Evolutionary conservation across 92 coral and sea anemone genomes (phyloP), one percentile per base, ranked within the genome.

Genomic region (Galaxea fascicularis): DNA sequence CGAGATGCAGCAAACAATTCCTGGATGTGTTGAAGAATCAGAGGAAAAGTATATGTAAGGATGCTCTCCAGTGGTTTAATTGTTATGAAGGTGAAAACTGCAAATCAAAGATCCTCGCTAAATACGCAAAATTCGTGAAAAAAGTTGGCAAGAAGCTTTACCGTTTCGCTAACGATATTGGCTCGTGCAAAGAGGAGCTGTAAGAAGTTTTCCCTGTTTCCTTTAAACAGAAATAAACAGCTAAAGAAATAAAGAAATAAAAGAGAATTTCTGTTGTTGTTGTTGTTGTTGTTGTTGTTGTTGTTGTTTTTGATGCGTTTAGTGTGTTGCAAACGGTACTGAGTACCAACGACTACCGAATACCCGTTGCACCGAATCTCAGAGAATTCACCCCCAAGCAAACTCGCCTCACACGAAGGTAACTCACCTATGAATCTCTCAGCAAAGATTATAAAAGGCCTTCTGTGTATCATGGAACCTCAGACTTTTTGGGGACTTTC

Each of bases 51-150:
- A 57, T 76, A 21, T 76, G 80, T 30, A 26, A 53, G 4, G 80
- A 76, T 25, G 45, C 68, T 3, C 6, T 12, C 29, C 20, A 57
- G 67, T 76, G 80, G 80, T 76, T 76, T 76, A 21, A 45, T 44
- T 76, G 68, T 51, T 76, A 76, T 51, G 1, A 12, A 3, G 62
- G 57, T 13, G 10, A 35, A 30, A 57, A n/a, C 49, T 76, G 80
- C 67, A 76, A 58, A 31, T 76, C 80, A 25, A 25, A 26, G 22
- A 58, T 53, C 4, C 58, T 76, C 22, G 30, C 22, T 1, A 12
- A 76, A 10, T 76, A 76, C 53, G 66, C 80, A 20, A 39, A 22
- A 7, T 57, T 76, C 24, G 80, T 76, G 24, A 51, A 76, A 59
- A n/a, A 22, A 30, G 46, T 59, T 30, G 65, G 52, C 30, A 58